Conservation (phyloP, 2,888 invertebrate genomes). For the Labia minor region DNA sequence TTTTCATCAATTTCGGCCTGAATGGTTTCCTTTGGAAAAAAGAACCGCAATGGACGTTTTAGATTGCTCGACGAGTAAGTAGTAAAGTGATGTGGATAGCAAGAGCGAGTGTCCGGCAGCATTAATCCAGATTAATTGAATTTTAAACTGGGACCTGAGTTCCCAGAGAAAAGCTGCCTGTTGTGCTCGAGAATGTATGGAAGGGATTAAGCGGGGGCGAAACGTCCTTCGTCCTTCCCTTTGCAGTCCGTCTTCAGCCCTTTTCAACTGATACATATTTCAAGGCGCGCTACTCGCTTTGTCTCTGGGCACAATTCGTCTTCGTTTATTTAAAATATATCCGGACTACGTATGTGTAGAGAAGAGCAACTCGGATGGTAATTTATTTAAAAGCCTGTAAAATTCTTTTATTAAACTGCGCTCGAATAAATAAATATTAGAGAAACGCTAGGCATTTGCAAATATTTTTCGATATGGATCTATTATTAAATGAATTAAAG, state of each 20-base stretch:
- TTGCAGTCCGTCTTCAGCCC: neutral
- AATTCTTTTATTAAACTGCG: no score
- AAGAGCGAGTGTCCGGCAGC: neutral
- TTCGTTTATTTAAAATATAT: constrained; percentile 2
- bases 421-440: no score
- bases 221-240: neutral
- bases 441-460: no score
- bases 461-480: no score
- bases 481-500: no score
- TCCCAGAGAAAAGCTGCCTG: neutral
- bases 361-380: no score
- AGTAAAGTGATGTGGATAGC: constrained; percentile 6
- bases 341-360: neutral
- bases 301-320: constrained; percentile 13
- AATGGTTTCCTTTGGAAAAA: neutral
- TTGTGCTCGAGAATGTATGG: constrained; percentile 6
- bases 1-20: neutral
- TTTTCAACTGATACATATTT: constrained; percentile 7
- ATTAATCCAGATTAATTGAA: constrained; percentile 13
- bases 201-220: neutral
- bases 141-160: constrained; percentile 4
- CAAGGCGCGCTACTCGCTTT: neutral
- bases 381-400: no score
- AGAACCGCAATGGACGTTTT: neutral
- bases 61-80: neutral